Evolutionary conservation across 2,797 vertebrate genomes (phyloP).

Genomic region (Pagetopsis macropterus): DNA sequence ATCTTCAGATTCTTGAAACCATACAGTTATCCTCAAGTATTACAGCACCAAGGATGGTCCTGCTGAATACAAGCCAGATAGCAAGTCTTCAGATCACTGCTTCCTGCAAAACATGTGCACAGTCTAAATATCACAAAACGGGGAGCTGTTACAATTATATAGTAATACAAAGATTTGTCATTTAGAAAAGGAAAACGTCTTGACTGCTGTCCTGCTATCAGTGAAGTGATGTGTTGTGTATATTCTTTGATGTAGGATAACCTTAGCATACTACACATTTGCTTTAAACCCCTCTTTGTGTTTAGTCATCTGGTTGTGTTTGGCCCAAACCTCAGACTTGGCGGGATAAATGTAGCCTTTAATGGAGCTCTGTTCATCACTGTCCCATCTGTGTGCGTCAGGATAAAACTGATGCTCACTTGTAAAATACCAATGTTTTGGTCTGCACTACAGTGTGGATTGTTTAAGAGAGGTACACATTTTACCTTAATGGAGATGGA

Average conservation of each 20-base stretch:
- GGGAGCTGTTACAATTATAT: constrained; percentile 22
- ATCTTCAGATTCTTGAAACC: not conserved
- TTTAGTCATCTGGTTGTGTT: constrained; percentile 13
- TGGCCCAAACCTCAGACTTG: constrained; percentile 7
- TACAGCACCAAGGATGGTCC: constrained; percentile 7
- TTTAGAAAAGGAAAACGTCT: constrained; percentile 40
- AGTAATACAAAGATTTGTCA: constrained; percentile 8
- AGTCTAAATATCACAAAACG: not conserved
- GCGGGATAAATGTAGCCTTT: constrained; percentile 28
- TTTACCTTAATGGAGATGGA: not conserved
- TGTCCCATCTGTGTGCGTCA: constrained; percentile 1
- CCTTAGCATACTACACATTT: constrained; percentile 3
- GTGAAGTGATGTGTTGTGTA: not conserved
- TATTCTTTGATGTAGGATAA: constrained; percentile 25
- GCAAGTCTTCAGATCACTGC: not conserved
- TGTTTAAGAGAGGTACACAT: not conserved
- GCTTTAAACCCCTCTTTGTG: constrained; percentile 21
- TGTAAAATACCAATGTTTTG: not conserved
- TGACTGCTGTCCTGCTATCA: not conserved
- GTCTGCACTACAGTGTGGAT: not conserved
- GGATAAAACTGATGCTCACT: not conserved
- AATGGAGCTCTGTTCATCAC: constrained; percentile 18
- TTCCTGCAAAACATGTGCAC: constrained; percentile 15
- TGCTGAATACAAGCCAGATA: constrained; percentile 7
- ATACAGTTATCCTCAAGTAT: constrained; percentile 19